Evolutionary conservation across 2,888 invertebrate species (phyloP).

Genomic region (Ametastegia equiseti): DNA sequence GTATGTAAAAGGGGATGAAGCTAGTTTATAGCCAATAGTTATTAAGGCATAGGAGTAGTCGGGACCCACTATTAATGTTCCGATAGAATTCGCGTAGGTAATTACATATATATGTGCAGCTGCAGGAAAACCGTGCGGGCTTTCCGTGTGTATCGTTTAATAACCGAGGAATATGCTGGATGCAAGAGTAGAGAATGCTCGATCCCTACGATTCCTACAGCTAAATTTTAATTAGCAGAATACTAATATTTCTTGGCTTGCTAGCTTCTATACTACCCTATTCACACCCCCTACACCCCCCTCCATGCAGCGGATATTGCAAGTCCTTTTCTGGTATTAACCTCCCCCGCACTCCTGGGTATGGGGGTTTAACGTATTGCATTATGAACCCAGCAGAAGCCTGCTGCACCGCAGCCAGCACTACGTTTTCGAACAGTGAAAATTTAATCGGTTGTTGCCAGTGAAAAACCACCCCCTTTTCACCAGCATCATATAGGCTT

Average conservation of each 20-base stretch:
- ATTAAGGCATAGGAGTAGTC: slow-evolving; percentile 61
- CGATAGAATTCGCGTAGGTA: neutral
- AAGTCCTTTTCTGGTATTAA: slow-evolving; percentile 29
- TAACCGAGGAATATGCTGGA: slow-evolving; percentile 36
- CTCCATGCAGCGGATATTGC: neutral
- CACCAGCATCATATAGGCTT: too few species aligned
- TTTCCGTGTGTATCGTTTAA: slow-evolving; percentile 50
- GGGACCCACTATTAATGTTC: slow-evolving; percentile 20
- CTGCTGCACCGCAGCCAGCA: neutral
- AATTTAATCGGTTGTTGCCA: neutral
- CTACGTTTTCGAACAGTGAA: neutral
- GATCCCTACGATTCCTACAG: slow-evolving; percentile 60
- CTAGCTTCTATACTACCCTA: neutral
- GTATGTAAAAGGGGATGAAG: slow-evolving; percentile 44
- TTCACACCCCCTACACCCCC: neutral
- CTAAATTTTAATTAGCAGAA: slow-evolving; percentile 73
- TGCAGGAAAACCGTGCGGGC: too few species aligned
- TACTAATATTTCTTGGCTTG: slow-evolving; percentile 68
- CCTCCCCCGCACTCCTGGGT: neutral
- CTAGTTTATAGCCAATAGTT: slow-evolving; percentile 71
- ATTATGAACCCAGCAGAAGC: neutral
- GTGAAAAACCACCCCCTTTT: too few species aligned
- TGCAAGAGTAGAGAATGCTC: neutral
- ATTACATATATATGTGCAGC: too few species aligned
- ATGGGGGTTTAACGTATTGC: neutral